Conservation (phyloP, 2,888 invertebrate species). For the Mycogona germanica region DNA sequence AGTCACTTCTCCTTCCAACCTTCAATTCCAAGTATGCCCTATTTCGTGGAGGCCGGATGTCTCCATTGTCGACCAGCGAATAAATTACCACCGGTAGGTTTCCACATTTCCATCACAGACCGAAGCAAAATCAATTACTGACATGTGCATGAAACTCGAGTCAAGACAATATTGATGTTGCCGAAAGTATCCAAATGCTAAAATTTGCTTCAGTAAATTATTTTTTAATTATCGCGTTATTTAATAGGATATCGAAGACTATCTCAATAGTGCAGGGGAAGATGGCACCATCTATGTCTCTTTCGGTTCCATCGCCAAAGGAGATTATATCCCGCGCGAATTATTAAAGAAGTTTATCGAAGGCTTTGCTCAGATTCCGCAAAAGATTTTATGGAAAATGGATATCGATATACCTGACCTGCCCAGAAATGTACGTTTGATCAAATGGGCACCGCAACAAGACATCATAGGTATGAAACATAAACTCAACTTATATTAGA, state of each 20-base stretch:
- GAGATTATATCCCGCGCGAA: conserved; percentile 4
- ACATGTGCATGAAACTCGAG: too few relatives aligned
- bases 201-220: too few relatives aligned
- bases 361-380: conserved; percentile 6
- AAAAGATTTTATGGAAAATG: conserved; percentile 16
- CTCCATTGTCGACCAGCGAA: conserved; percentile 9
- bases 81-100: conserved; percentile 1
- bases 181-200: too few relatives aligned
- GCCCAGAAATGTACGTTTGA: conserved; percentile 12
- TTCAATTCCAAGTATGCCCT: conserved; percentile 3
- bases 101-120: too few relatives aligned
- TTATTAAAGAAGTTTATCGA: conserved; percentile 2
- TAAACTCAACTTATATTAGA: too few relatives aligned
- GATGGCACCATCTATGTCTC: conserved; percentile 18
- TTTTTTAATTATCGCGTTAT: too few relatives aligned
- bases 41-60: not conserved
- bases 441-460: conserved; percentile 15
- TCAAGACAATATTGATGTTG: not conserved
- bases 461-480: conserved; percentile 16
- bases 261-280: conserved; percentile 4
- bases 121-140: too few relatives aligned
- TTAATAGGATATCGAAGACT: conserved; percentile 13
- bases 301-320: conserved; percentile 11
- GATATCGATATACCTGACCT: conserved; percentile 6
- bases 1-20: not conserved